Percentiles rank a stretch among this genome's conserved stretches.
Conservation (phyloP, 2,888 invertebrate genomes). For the Microctonus aethiopoides region DNA sequence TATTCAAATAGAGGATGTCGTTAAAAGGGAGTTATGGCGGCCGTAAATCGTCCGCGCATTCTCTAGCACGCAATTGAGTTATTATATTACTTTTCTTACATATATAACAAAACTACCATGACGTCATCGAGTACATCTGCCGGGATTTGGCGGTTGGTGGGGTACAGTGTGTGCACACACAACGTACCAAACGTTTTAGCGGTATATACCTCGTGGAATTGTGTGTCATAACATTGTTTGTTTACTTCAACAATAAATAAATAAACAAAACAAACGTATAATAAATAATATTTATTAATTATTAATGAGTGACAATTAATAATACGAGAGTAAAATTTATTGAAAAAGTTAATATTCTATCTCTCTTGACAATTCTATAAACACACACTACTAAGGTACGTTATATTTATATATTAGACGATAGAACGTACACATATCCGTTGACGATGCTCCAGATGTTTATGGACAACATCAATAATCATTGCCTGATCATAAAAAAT, state of each 20-base stretch:
- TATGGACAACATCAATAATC: background rate
- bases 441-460: background rate
- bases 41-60: conserved; percentile 1
- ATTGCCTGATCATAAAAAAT: too few species aligned
- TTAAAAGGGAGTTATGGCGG: background rate
- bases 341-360: background rate
- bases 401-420: background rate
- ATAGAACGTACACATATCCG: background rate
- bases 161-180: conserved; percentile 19
- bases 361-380: background rate
- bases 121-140: conserved; percentile 6
- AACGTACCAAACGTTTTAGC: conserved; percentile 3
- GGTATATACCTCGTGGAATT: conserved; percentile 37
- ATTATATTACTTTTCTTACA: background rate
- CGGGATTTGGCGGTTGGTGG: conserved; percentile 2
- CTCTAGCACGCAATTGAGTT: conserved; percentile 12
- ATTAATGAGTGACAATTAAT: background rate
- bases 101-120: conserved; percentile 5
- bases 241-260: conserved; percentile 39
- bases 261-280: conserved; percentile 19
- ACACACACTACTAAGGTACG: background rate
- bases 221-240: conserved; percentile 44
- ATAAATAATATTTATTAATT: background rate
- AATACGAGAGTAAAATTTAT: background rate
- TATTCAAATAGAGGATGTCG: background rate